Evolutionary conservation across 2,888 invertebrate species (phyloP).

Genomic region (Dynastes maya): DNA sequence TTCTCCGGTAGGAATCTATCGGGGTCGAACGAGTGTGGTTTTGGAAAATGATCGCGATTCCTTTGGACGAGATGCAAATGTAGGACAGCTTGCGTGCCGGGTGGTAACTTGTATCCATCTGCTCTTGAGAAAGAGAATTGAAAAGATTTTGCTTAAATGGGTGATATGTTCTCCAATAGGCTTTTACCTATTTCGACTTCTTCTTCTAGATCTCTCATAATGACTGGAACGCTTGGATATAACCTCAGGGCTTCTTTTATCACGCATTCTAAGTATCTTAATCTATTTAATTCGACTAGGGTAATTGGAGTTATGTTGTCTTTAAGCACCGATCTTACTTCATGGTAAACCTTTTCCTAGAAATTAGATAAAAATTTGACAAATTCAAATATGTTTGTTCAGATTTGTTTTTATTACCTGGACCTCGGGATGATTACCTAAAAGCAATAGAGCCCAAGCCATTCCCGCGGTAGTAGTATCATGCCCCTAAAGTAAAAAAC

Average conservation of each 20-base stretch:
- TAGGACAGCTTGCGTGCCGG: constrained; percentile 58
- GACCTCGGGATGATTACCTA: constrained; percentile 66
- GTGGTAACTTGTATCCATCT: constrained; percentile 63
- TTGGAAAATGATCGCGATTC: constrained; percentile 64
- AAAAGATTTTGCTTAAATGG: neutral
- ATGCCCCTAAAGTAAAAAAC: constrained; percentile 63
- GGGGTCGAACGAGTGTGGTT: constrained; percentile 65
- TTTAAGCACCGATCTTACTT: constrained; percentile 64
- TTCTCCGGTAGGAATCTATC: constrained; percentile 66
- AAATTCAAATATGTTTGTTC: neutral
- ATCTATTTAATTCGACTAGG: constrained; percentile 62
- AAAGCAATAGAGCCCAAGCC: constrained; percentile 65
- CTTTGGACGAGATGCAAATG: constrained; percentile 66
- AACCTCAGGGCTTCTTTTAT: constrained; percentile 73
- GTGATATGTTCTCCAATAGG: neutral
- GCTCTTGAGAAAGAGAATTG: constrained; percentile 49
- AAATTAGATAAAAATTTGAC: constrained; percentile 46
- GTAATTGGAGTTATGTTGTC: constrained; percentile 57
- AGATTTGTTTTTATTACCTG: constrained; percentile 61
- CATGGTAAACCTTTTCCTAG: constrained; percentile 64
- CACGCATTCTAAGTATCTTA: constrained; percentile 74
- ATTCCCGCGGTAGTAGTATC: constrained; percentile 68
- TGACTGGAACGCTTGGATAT: constrained; percentile 73
- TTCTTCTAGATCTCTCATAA: constrained; percentile 68
- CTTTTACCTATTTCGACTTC: constrained; percentile 64